These are phyloP conservation scores for Andrena hattorfiana DNA, from an alignment of 2,888 invertebrate species.

Conservation along the genomic window DNA sequence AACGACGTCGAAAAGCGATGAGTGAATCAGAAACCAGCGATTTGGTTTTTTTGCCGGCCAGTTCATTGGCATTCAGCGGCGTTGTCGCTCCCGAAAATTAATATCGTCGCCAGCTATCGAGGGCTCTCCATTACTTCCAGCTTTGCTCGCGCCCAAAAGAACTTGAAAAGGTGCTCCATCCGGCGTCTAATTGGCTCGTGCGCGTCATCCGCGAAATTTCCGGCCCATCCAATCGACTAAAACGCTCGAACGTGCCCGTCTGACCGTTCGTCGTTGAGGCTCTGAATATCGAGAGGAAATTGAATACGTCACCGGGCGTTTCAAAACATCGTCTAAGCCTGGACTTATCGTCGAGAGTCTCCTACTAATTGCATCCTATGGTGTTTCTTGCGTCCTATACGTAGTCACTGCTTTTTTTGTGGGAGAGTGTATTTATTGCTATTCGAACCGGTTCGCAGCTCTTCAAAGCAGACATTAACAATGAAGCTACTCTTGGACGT, in stretches of 20 bases:
- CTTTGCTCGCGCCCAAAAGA: constrained; percentile 7
- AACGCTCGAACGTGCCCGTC: constrained; percentile 10
- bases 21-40: constrained; percentile 42
- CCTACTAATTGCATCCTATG: constrained; percentile 28
- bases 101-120: constrained; percentile 56
- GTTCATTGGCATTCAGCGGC: constrained; percentile 66
- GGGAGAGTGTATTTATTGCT: constrained; percentile 18
- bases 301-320: constrained; percentile 17
- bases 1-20: constrained; percentile 24
- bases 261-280: background rate
- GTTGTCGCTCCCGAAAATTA: constrained; percentile 63
- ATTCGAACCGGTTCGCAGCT: constrained; percentile 8
- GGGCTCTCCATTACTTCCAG: constrained; percentile 51
- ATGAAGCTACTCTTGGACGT: background rate
- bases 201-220: constrained; percentile 53
- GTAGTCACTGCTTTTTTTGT: background rate
- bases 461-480: constrained; percentile 33
- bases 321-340: background rate
- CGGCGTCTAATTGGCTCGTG: constrained; percentile 51
- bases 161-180: constrained; percentile 30
- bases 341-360: background rate
- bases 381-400: constrained; percentile 15
- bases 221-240: constrained; percentile 28
- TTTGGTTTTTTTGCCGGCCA: constrained; percentile 20
- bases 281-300: constrained; percentile 21